Conservation (phyloP, 2,113 vertebrate species). For the Myxocyprinus asiaticus region DNA sequence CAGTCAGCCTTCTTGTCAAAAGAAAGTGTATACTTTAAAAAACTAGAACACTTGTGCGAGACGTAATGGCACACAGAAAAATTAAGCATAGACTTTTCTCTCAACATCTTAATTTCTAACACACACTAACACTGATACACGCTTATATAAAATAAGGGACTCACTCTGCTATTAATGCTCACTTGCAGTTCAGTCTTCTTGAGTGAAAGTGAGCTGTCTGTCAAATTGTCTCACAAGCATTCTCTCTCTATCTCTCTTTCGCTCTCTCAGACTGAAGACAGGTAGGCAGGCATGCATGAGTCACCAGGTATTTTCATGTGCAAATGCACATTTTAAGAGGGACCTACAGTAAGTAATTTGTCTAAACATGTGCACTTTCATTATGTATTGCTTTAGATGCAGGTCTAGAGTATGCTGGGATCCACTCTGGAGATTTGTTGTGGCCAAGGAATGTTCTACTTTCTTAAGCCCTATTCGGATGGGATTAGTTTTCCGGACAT, state of each 20-base stretch:
- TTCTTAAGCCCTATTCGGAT: background rate
- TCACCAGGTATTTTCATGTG: slow-evolving; percentile 73
- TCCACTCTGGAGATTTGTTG: slow-evolving; percentile 4
- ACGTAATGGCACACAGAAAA: no score
- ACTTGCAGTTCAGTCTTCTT: no score
- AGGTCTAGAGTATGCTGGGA: slow-evolving; percentile 39
- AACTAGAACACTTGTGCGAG: no score
- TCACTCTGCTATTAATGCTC: no score
- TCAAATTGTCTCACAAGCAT: background rate
- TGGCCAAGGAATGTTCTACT: background rate
- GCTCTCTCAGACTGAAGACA: slow-evolving; percentile 32
- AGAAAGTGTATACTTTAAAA: no score
- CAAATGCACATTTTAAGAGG: slow-evolving; percentile 75
- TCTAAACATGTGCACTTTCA: slow-evolving; percentile 71
- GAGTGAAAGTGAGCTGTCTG: no score
- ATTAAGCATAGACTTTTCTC: no score
- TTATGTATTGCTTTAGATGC: slow-evolving; percentile 70
- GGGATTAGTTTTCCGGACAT: no score
- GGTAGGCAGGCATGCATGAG: slow-evolving; percentile 58
- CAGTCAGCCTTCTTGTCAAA: no score
- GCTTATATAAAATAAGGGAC: no score
- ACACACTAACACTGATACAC: no score
- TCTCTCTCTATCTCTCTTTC: background rate
- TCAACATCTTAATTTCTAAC: no score
- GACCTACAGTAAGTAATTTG: slow-evolving; percentile 77